phyloP scores from a whole-genome alignment of 2,113 vertebrate genomes.

The Ailuropoda melanoleuca region DNA sequence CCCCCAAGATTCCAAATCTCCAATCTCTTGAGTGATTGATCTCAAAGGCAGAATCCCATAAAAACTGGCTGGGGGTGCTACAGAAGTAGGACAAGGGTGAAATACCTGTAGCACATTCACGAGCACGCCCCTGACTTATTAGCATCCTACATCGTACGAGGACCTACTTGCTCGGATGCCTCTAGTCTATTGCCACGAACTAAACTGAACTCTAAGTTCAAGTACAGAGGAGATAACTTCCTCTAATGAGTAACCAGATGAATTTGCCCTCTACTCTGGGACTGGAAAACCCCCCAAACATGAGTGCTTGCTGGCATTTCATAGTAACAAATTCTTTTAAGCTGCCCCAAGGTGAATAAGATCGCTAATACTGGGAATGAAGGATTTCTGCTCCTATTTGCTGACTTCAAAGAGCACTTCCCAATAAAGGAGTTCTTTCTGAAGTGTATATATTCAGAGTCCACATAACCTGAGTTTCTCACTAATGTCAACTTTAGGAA shows the following conservation, averaged over 20 bases:
- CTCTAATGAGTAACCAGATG: neutral
- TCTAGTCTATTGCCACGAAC: neutral
- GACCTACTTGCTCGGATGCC: neutral
- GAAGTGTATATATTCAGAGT: neutral
- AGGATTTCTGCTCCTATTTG: conserved; percentile 17
- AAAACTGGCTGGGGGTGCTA: neutral
- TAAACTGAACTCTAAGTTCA: neutral
- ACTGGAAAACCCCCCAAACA: neutral
- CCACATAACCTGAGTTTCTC: neutral
- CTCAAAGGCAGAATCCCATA: neutral
- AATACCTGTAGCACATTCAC: neutral
- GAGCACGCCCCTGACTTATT: neutral
- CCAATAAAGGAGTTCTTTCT: neutral
- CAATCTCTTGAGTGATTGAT: neutral
- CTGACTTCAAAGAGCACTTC: neutral
- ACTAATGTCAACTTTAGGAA: neutral
- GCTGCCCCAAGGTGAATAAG: neutral
- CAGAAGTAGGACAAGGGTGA: neutral
- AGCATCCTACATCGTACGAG: neutral
- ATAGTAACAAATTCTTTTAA: neutral
- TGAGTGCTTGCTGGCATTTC: neutral
- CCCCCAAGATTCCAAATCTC: neutral
- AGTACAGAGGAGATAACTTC: neutral
- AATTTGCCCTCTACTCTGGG: conserved; percentile 1
- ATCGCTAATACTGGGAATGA: conserved; percentile 11